Base-by-base conservation (phyloP, 2,113 vertebrate species). In the Tupaia tana region DNA sequence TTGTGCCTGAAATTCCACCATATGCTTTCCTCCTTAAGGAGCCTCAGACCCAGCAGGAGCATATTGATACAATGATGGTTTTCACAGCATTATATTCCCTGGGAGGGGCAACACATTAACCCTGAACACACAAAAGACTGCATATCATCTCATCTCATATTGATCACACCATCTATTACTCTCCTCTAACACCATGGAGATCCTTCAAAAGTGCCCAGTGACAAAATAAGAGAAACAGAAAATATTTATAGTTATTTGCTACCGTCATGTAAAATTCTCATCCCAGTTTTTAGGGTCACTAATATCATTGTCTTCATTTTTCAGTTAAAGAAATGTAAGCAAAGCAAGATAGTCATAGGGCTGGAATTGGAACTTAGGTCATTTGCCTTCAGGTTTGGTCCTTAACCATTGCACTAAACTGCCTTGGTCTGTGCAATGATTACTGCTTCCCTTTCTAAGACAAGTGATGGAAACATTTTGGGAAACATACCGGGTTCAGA, bases 1-100 rank as follows among this genome's bases (percentile, higher is more conserved):
- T 74, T 43, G 94, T 95, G 95, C 15, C 82, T 92, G 77, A 95
- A 96, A 95, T 95, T 87, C 85, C 24, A 92, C 92, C 95, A 95
- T 96, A 94, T 95, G 94, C 59, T 92, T 59, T 86, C 13, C 11
- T 92, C 75, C 70, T 96, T 79, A 70, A 64, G 86, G 75, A 96
- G 54, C 34, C 66, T 24, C 61, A 71, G 91, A 24, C 81, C 77
- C 94, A 95, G 94, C 94, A 90, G 95, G 94, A 90, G 61, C 15
- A 69, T 84, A 84, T n/a, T 80, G 85, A 94, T 66, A 79, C 91
- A 94, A 87, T 92, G 81, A 94, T 95, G 29, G 34, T 74, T 95
- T 94, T 79, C 73, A 56, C 13, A 13, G 78, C 66, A 71, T 66
- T 87, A 31, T 89, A 56, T 90, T 90, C 54, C 73, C 77, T 93